Conservation (phyloP, 2,113 vertebrate species). For the Ptychochromis oligacanthus region DNA sequence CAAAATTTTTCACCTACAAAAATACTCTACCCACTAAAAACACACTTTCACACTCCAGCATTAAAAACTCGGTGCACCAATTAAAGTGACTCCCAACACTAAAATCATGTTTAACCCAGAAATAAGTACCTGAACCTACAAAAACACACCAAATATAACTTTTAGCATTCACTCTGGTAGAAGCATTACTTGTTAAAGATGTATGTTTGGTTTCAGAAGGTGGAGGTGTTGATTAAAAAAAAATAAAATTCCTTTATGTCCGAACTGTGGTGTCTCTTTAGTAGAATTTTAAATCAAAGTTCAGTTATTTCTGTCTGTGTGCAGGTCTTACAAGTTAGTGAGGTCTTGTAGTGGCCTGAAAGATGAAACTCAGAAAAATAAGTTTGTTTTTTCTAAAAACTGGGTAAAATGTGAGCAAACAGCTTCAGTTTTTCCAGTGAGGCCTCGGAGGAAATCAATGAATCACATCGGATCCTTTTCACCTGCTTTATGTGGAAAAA, state of each 20-base stretch:
- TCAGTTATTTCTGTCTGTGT: neutral
- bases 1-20: neutral
- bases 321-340: neutral
- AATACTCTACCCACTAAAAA: neutral
- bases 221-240: neutral
- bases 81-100: neutral
- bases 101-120: neutral
- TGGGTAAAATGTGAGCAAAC: neutral
- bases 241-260: neutral
- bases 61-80: neutral
- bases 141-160: neutral
- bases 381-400: neutral
- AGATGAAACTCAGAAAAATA: neutral
- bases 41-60: neutral
- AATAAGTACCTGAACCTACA: too few relatives aligned
- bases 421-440: slow-evolving; percentile 5
- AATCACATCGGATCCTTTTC: neutral
- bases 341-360: neutral
- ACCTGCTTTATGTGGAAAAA: slow-evolving; percentile 3
- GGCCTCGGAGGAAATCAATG: neutral
- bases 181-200: neutral
- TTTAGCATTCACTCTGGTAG: neutral
- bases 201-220: neutral
- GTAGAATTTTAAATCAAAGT: neutral
- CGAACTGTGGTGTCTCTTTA: neutral